Evolutionary conservation across 2,113 vertebrate genomes (phyloP).

Genomic region (Hippocampus barbouri): DNA sequence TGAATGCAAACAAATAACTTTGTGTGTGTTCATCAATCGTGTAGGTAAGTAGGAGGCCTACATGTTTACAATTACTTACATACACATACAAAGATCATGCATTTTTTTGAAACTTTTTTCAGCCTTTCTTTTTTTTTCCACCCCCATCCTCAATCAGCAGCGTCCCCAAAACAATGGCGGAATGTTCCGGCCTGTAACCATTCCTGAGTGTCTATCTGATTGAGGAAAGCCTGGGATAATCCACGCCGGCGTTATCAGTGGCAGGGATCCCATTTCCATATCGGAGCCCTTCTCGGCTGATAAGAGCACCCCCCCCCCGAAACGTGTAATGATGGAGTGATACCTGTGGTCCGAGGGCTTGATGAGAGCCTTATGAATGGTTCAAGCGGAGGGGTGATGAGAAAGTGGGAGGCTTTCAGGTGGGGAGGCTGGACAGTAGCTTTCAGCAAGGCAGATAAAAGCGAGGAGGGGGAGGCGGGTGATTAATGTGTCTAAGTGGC

Average conservation of each 20-base stretch:
- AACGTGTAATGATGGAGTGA: conserved; percentile 91
- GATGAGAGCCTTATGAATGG: conserved; percentile 67
- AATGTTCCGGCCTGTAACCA: conserved; percentile 69
- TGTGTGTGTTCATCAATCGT: neutral
- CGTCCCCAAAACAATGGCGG: conserved; percentile 55
- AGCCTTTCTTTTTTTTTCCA: conserved; percentile 1
- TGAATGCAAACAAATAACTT: neutral
- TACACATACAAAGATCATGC: conserved; percentile 12
- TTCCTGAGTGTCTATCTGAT: conserved; percentile 77
- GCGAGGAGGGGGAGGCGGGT: conserved; percentile 73
- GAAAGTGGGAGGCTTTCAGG: conserved; percentile 22
- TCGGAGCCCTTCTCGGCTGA: conserved; percentile 84
- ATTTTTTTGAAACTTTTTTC: conserved; percentile 18
- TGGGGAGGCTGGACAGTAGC: conserved; percentile 81
- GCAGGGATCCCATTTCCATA: conserved; percentile 98
- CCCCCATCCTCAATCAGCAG: conserved; percentile 59
- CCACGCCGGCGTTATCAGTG: conserved; percentile 85
- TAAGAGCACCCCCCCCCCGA: conserved; percentile 83
- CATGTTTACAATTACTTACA: conserved; percentile 8
- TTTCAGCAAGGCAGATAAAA: conserved; percentile 82
- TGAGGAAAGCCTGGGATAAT: conserved; percentile 87
- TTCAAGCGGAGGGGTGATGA: conserved; percentile 50
- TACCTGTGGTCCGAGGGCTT: conserved; percentile 80
- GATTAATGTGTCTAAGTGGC: conserved; percentile 97
- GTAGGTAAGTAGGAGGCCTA: neutral